Base-by-base conservation (phyloP, 2,888 invertebrate genomes). In the Amiota minor region DNA sequence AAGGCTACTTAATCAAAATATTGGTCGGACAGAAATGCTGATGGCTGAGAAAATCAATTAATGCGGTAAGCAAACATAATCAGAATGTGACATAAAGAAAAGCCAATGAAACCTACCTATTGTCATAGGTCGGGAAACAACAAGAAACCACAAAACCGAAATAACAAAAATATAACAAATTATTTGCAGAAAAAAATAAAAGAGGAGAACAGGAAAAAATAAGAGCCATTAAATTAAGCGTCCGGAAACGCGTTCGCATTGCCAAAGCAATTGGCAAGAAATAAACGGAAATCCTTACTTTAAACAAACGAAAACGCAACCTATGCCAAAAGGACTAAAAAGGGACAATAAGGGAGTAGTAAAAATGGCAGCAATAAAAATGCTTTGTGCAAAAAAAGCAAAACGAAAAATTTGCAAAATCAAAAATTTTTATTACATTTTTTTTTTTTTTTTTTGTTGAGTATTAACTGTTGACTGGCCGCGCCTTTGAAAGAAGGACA, bases 191-290 rank as follows among this genome's bases (percentile, higher is more conserved):
- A 72, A 47, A 59, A 62, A 14, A 55, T 61, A 45, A 46, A 18
- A 59, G 20, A 59, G 11, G 18, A 59, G 59, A 59, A 59, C 11
- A 35, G 61, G 50, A 70, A 71, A 74, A 72, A 82, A 77, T 84
- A 79, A 71, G 79, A 76, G 76, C 81, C 80, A 81, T 83, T 83
- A 83, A 84, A 84, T 79, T 80, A 84, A 83, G 77, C 81, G 78
- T 47, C 83, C 85, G 83, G 85, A 83, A 83, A 81, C 79, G 74
- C 75, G 74, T 72, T 74, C 77, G 76, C 76, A 18, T 76, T 76
- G 73, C 70, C 74, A 47, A 78, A 73, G 75, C 77, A 79, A 80
- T 80, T 80, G 77, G 72, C 75, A 73, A 73, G 74, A 71, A 74
- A 70, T 59, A 77, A 76, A 71, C 77, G 81, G 81, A 81, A 81